Base-by-base conservation (phyloP, 92 coral and sea anemone species). In the Isaurus tuberculatus region DNA sequence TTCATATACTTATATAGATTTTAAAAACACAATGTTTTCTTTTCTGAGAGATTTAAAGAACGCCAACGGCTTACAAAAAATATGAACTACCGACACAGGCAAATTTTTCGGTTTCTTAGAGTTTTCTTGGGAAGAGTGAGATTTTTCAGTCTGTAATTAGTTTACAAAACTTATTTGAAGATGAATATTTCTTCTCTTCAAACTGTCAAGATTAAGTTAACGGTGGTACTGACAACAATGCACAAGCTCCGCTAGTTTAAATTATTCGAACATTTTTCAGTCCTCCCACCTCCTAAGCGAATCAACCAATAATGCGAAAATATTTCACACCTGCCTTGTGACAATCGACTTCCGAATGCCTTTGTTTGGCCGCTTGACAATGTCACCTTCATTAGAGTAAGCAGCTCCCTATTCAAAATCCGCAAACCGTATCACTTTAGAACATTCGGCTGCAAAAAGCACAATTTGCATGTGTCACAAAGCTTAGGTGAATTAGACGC, bases 391-490 rank as follows among this genome's bases (percentile, higher is more conserved):
- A 58, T 77, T 77, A 77, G 69, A 14, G 55, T 34, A 65, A 77
- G 58, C 34, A 77, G 70, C 53, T 77, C 19, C 14, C 70, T 60
- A 77, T 77, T 57, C 51, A 77, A 77, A 77, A 15, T 33, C 32
- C 23, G 25, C 55, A 58, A 77, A 57, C 82, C 70, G 70, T 77
- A 64, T 57, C 69, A 27, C 31, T 43, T 51, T 71, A 20, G 30
- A 29, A 72, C 9, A 6, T 46, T 26, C 34, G 82, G n/a, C 70
- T 77, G 33, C 51, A 77, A 77, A 58, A 77, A 34, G 82, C 82
- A 19, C 70, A 77, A 77, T 77, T 77, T 77, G 70, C 82, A 77
- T 77, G 82, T 77, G 82, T 77, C 58, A 77, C 82, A 77, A 36
- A 57, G 69, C 51, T 60, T n/a, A 5, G 48, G 82, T 3, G 82